These are phyloP conservation scores for Grus americana DNA, from an alignment of 2,113 vertebrate genomes.

Conservation along the genomic window DNA sequence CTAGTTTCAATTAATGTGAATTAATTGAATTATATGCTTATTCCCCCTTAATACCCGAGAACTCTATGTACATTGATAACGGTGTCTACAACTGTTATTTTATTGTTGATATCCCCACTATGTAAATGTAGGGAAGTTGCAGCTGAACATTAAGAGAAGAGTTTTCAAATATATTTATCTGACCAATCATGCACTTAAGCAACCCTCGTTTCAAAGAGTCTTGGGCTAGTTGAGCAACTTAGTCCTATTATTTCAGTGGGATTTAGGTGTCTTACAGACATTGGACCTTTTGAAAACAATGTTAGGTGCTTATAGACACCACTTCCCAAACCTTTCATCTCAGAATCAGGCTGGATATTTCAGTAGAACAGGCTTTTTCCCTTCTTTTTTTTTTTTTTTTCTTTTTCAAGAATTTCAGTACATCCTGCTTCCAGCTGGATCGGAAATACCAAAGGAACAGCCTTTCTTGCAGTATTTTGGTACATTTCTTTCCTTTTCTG, in stretches of 20 bases:
- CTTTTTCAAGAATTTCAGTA: not conserved
- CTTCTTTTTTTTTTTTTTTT: not conserved
- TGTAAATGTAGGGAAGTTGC: not conserved
- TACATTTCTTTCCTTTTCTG: slow-evolving; percentile 39
- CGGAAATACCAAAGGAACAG: slow-evolving; percentile 41
- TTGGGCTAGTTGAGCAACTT: not conserved
- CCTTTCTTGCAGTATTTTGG: slow-evolving; percentile 6
- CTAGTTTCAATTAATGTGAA: not conserved
- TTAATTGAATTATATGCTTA: not conserved
- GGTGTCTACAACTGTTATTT: not conserved
- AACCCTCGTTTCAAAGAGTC: not conserved
- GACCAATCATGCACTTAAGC: not conserved
- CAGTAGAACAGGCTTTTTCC: not conserved
- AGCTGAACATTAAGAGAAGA: not conserved
- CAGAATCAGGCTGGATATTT: not conserved
- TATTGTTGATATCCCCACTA: not conserved
- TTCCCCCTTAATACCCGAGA: not conserved
- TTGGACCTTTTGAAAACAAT: not conserved
- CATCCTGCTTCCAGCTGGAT: slow-evolving; percentile 56
- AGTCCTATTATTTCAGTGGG: not conserved
- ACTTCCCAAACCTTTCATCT: not conserved
- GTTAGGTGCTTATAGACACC: not conserved
- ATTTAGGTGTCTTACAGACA: not conserved
- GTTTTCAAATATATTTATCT: not conserved
- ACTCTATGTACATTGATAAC: not conserved